Evolutionary conservation across 2,888 invertebrate species (phyloP).

Genomic region (Eilema sororculum): DNA sequence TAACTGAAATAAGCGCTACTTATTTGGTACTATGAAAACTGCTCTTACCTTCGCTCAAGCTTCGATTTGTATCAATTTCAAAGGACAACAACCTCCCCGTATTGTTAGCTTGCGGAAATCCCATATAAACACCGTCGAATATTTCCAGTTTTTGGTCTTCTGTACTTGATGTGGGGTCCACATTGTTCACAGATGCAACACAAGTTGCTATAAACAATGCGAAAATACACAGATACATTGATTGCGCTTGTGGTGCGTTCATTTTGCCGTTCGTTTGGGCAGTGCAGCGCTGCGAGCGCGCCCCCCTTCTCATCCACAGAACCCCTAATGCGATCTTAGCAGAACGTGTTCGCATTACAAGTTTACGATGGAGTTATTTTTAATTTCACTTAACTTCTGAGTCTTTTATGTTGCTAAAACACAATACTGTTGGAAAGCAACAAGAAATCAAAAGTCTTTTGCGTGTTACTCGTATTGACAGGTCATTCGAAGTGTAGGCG

Average conservation of each 20-base stretch:
- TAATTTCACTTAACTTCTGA: slow-evolving; percentile 41
- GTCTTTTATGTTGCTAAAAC: slow-evolving; percentile 17
- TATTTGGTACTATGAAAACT: neutral
- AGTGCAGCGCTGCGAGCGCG: slow-evolving; percentile 54
- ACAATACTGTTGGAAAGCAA: neutral
- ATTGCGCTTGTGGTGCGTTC: slow-evolving; percentile 63
- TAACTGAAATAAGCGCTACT: neutral
- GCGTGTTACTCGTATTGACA: too few species aligned
- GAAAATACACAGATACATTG: slow-evolving; percentile 48
- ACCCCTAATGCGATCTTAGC: slow-evolving; percentile 49
- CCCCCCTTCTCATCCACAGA: slow-evolving; percentile 51
- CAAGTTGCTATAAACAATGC: slow-evolving; percentile 49
- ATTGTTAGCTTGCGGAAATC: slow-evolving; percentile 65
- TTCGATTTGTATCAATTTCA: slow-evolving; percentile 66
- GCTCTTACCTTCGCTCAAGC: slow-evolving; percentile 66
- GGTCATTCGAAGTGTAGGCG: neutral
- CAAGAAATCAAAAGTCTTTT: neutral
- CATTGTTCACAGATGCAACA: slow-evolving; percentile 52
- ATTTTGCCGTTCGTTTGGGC: slow-evolving; percentile 69
- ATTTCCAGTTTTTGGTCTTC: slow-evolving; percentile 67
- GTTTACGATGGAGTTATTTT: slow-evolving; percentile 33
- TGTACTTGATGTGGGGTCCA: slow-evolving; percentile 25
- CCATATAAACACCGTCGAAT: slow-evolving; percentile 71
- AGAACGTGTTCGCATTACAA: slow-evolving; percentile 23
- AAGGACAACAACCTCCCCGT: slow-evolving; percentile 69